Evolutionary conservation across 2,888 invertebrate species (phyloP), one percentile per base, ranked within the genome.

Genomic region (Euplagia quadripunctaria): DNA sequence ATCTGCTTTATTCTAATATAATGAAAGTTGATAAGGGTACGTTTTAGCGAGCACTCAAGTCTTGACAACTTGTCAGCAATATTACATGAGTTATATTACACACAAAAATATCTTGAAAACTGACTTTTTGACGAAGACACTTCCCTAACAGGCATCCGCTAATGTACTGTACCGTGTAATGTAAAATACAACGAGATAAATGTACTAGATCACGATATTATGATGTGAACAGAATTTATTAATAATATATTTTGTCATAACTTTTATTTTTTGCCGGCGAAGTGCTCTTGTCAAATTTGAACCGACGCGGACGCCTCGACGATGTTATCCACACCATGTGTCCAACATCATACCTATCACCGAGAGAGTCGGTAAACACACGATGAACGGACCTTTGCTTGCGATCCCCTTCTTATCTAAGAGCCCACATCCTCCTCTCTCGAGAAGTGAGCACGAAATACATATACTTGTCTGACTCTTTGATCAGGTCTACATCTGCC

Each of bases 111-210:
- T 9, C n/a, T 55, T n/a, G n/a, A 3, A n/a, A 55, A 55, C 55
- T 55, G 55, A n/a, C n/a, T n/a, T 55, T 55, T 55, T 55, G n/a
- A 17, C n/a, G 9, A 55, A 55, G 55, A 55, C n/a, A 4, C n/a
- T 55, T n/a, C 11, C n/a, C 55, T 55, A 55, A n/a, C n/a, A 55
- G n/a, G 9, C n/a, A 55, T 55, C 11, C 1, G 3, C 20, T 61
- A 61, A 61, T 20, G 20, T n/a, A n/a, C n/a, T n/a, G n/a, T n/a
- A n/a, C n/a, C n/a, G n/a, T n/a, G n/a, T n/a, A n/a, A n/a, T n/a
- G n/a, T n/a, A n/a, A n/a, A n/a, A n/a, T n/a, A n/a, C 55, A n/a
- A 55, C n/a, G 55, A 55, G 55, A 20, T 61, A 20, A 61, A 61
- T 31, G 20, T 58, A 1, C 55, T 58, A 58, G 55, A 20, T 61